Percentiles rank a stretch among this genome's conserved stretches.
Evolutionary conservation across 2,797 vertebrate species (phyloP).

Genomic region (Epinephelus malabaricus): DNA sequence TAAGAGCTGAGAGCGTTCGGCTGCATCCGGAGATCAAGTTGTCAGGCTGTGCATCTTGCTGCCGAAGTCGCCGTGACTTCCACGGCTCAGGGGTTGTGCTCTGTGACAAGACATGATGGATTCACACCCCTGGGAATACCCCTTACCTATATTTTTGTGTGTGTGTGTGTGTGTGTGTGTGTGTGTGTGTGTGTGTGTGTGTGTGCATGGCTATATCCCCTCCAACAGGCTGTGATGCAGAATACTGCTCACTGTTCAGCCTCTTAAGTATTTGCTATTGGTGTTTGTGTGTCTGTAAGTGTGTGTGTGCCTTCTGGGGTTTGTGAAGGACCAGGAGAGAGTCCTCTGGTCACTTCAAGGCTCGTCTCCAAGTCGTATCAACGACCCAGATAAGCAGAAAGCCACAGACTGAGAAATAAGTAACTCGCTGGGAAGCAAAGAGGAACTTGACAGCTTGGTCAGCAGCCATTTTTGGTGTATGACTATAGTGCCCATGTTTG

Average conservation of each 20-base stretch:
- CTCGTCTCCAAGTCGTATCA: constrained; percentile 54
- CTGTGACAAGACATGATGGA: constrained; percentile 70
- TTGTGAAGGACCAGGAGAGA: constrained; percentile 40
- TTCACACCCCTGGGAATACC: constrained; percentile 50
- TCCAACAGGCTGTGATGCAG: constrained; percentile 25
- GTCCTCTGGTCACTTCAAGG: constrained; percentile 62
- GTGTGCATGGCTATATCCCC: constrained; percentile 15
- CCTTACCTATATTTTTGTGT: constrained; percentile 41
- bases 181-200: constrained; percentile 15
- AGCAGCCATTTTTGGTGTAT: constrained; percentile 54
- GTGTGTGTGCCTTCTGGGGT: constrained; percentile 27
- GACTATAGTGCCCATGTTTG: constrained; percentile 55
- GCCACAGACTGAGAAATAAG: constrained; percentile 53
- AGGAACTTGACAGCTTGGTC: constrained; percentile 47
- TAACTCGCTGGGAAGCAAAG: constrained; percentile 54
- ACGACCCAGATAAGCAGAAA: constrained; percentile 67
- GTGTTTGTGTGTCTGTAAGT: constrained; percentile 3
- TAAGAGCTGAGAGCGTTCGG: constrained; percentile 54
- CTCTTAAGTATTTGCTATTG: constrained; percentile 8
- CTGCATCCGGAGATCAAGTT: constrained; percentile 67
- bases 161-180: constrained; percentile 13
- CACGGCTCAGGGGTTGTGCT: constrained; percentile 44
- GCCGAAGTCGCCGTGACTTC: constrained; percentile 58
- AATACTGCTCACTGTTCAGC: constrained; percentile 8
- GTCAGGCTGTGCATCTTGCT: constrained; percentile 50